These are phyloP conservation scores for Leptura quadrifasciata DNA, from an alignment of 2,888 invertebrate genomes.

Conservation along the genomic window DNA sequence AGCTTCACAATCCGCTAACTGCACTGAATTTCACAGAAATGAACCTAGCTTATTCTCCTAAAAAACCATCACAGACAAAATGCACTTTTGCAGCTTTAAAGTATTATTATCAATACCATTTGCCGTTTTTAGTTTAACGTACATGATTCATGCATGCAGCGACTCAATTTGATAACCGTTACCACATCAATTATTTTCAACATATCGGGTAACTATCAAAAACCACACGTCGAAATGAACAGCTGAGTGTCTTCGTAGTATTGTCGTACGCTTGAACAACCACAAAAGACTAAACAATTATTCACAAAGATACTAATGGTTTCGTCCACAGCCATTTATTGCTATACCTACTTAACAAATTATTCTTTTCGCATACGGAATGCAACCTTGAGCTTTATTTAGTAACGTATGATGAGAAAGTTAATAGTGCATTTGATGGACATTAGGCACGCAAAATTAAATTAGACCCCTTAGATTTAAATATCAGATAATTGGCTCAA, in stretches of 20 bases:
- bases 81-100: not conserved
- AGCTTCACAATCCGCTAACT: not conserved
- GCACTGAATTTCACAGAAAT: not conserved
- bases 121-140: not conserved
- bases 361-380: conserved; percentile 56
- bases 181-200: not conserved
- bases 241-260: not conserved
- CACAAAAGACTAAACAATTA: conserved; percentile 10
- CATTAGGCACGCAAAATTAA: conserved; percentile 29
- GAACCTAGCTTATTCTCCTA: not conserved
- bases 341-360: conserved; percentile 43
- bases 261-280: not conserved
- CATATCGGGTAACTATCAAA: not conserved
- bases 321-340: conserved; percentile 19
- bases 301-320: not conserved
- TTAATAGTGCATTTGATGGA: conserved; percentile 39
- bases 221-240: not conserved
- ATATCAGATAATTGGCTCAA: not conserved
- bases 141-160: not conserved
- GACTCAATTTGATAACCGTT: not conserved
- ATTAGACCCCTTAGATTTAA: not conserved
- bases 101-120: not conserved
- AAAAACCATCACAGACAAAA: not conserved
- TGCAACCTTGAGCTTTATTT: conserved; percentile 59
- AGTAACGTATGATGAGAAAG: conserved; percentile 54